These are phyloP conservation scores for Tetrax tetrax DNA, from an alignment of 2,113 vertebrate species.

Conservation along the genomic window DNA sequence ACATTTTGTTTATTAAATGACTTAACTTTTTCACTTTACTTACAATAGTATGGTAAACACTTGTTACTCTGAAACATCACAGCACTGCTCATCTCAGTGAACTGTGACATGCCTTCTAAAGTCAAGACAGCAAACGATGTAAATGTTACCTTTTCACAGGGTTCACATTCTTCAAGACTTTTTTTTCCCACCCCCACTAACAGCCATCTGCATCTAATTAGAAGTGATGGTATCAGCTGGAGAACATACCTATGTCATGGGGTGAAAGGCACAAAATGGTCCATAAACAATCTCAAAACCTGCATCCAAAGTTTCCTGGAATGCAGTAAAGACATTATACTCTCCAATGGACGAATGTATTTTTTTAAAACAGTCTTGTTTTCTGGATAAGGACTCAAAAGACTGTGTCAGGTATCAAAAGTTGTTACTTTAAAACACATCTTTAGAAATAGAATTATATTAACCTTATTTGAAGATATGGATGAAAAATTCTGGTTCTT, in stretches of 20 bases:
- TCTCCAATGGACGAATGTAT: not conserved
- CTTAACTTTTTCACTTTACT: not conserved
- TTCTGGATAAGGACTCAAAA: not conserved
- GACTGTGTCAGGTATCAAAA: not conserved
- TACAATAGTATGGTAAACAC: not conserved
- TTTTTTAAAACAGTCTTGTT: not conserved
- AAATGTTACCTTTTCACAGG: slow-evolving; percentile 1
- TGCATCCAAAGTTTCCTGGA: not conserved
- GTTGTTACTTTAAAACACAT: not conserved
- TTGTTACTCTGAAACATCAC: not conserved
- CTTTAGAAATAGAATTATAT: not conserved
- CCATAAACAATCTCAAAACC: slow-evolving; percentile 34
- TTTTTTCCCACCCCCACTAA: not conserved
- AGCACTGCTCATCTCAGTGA: not conserved
- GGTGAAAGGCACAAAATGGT: slow-evolving; percentile 49
- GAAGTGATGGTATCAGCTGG: slow-evolving; percentile 29
- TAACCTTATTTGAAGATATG: not conserved
- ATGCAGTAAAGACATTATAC: not conserved
- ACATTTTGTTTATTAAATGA: not conserved
- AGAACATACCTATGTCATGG: slow-evolving; percentile 37
- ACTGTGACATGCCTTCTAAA: not conserved
- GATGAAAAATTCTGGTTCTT: not conserved
- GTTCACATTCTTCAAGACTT: slow-evolving; percentile 27
- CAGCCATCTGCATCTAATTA: slow-evolving; percentile 54
- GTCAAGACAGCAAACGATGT: not conserved